phyloP scores from a whole-genome alignment of 2,113 vertebrate genomes.

The Pseudorhombus dupliciocellatus region DNA sequence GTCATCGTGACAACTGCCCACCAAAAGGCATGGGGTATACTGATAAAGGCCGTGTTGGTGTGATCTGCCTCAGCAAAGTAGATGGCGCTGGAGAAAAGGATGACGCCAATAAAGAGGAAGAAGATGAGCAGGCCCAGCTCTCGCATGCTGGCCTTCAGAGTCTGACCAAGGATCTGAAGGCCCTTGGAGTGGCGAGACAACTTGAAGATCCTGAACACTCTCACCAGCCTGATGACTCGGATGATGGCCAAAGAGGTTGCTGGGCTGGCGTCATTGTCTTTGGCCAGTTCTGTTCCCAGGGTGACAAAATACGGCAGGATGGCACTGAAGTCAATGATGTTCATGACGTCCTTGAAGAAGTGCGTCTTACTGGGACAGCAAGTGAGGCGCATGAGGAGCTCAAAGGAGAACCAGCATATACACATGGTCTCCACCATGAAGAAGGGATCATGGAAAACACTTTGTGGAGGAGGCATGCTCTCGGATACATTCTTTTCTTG shows the following conservation, averaged over 20 bases:
- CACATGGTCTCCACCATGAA: conserved; percentile 90
- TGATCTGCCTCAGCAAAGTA: conserved; percentile 91
- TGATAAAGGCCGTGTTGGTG: conserved; percentile 82
- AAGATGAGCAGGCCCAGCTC: conserved; percentile 91
- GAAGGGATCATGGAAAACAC: conserved; percentile 84
- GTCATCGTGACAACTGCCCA: conserved; percentile 94
- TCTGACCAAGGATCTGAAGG: conserved; percentile 90
- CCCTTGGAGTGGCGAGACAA: conserved; percentile 90
- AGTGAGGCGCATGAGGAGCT: conserved; percentile 85
- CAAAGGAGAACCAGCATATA: conserved; percentile 91
- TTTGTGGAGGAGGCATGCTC: conserved; percentile 45
- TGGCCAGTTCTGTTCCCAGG: conserved; percentile 83
- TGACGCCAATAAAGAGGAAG: conserved; percentile 85
- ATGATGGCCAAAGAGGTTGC: conserved; percentile 86
- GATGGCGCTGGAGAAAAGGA: conserved; percentile 88
- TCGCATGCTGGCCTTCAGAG: conserved; percentile 88
- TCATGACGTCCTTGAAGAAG: conserved; percentile 92
- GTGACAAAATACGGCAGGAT: conserved; percentile 90
- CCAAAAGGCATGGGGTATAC: conserved; percentile 91
- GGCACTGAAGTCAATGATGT: conserved; percentile 89
- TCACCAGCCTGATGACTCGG: conserved; percentile 87
- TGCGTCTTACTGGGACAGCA: conserved; percentile 83
- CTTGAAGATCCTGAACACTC: conserved; percentile 90
- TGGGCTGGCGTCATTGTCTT: conserved; percentile 64
- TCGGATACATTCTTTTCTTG: conserved; percentile 63